Conservation (phyloP, 2,797 vertebrate genomes). For the Limnodromus scolopaceus region DNA sequence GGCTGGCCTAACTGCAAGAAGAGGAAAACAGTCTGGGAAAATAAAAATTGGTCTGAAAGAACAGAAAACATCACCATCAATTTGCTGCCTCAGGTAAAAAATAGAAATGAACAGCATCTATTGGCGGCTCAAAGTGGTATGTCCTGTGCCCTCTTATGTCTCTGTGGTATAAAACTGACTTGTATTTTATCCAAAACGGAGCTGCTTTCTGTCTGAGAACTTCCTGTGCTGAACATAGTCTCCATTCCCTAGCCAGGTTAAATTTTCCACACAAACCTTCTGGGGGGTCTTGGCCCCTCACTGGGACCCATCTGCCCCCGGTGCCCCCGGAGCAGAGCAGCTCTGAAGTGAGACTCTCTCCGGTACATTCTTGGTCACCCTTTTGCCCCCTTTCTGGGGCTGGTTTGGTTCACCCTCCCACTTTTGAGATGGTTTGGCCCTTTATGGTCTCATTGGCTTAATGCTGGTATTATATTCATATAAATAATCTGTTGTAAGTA, state of each 20-base stretch:
- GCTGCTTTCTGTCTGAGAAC: background rate
- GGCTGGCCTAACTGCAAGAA: background rate
- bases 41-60: background rate
- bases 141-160: background rate
- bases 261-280: background rate
- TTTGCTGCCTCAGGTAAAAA: background rate
- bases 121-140: background rate
- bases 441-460: background rate
- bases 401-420: background rate
- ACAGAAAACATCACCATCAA: background rate
- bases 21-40: background rate
- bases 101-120: background rate
- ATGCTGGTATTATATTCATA: background rate
- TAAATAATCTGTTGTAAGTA: background rate
- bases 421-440: background rate
- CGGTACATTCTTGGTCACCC: background rate
- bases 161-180: background rate
- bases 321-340: fast-evolving
- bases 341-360: background rate
- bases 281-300: background rate
- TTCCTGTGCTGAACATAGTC: background rate
- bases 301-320: background rate
- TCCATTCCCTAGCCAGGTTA: background rate
- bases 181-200: background rate
- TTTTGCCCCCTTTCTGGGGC: background rate